Evolutionary conservation across 2,113 vertebrate species (phyloP).

Genomic region (Corythornis vintsioides): DNA sequence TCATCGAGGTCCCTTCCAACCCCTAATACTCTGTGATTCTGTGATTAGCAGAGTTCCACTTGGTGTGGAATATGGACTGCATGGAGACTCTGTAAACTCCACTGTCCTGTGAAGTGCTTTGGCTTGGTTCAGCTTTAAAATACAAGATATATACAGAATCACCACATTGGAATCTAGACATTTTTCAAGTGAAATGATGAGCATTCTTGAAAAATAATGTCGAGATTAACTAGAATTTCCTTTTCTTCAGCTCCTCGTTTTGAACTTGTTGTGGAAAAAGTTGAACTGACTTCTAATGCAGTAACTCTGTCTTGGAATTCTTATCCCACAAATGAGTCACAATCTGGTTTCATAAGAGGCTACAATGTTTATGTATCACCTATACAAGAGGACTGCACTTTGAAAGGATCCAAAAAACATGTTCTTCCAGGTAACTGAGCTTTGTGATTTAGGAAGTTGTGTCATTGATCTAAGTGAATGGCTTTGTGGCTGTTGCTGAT

Average conservation of each 20-base stretch:
- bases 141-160: not conserved
- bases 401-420: slow-evolving; percentile 18
- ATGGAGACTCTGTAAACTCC: not conserved
- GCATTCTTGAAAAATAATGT: not conserved
- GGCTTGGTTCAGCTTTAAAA: not conserved
- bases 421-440: slow-evolving; percentile 61
- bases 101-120: not conserved
- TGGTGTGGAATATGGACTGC: not conserved
- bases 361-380: slow-evolving; percentile 73
- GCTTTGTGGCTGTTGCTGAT: not conserved
- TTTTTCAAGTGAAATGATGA: not conserved
- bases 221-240: not conserved
- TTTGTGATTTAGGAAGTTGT: not conserved
- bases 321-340: slow-evolving; percentile 35
- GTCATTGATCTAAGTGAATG: not conserved
- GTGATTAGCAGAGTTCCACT: not conserved
- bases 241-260: slow-evolving; percentile 53
- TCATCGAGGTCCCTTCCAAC: no score
- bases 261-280: not conserved
- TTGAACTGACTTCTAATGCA: slow-evolving; percentile 22
- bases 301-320: slow-evolving; percentile 68
- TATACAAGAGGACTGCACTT: slow-evolving; percentile 26
- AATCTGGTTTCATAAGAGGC: slow-evolving; percentile 71
- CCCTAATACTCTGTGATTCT: no score
- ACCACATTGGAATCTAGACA: not conserved